phyloP scores from a whole-genome alignment of 2,797 vertebrate genomes.

The Sylvia borin region DNA sequence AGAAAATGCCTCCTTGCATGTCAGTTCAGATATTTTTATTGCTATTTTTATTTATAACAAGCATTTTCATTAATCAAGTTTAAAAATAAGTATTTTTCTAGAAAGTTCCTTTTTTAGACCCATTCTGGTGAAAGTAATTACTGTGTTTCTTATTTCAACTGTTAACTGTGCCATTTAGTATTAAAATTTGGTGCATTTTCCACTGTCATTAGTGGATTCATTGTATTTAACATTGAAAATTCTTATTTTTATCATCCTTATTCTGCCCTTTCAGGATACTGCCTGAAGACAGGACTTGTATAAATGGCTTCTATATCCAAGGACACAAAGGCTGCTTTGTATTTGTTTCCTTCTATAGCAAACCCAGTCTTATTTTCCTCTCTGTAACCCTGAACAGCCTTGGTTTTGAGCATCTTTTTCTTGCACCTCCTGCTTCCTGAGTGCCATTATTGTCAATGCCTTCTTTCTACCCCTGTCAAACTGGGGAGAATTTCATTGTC shows the following conservation, averaged over 20 bases:
- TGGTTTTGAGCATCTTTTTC: neutral
- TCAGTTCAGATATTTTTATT: neutral
- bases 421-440: neutral
- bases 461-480: neutral
- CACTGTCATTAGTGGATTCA: neutral
- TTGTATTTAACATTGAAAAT: neutral
- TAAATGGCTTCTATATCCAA: neutral
- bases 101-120: neutral
- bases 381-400: neutral
- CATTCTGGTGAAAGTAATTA: neutral
- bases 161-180: neutral
- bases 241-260: neutral
- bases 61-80: neutral
- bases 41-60: neutral
- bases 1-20: neutral
- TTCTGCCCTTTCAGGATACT: neutral
- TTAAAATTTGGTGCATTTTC: neutral
- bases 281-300: neutral
- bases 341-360: neutral
- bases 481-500: neutral
- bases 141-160: neutral
- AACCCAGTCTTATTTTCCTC: neutral
- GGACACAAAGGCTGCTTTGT: neutral
- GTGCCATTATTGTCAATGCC: neutral
- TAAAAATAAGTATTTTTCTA: neutral